These are phyloP conservation scores for Carposina sasakii DNA, from an alignment of 1,140 invertebrate species.

Conservation along the genomic window DNA sequence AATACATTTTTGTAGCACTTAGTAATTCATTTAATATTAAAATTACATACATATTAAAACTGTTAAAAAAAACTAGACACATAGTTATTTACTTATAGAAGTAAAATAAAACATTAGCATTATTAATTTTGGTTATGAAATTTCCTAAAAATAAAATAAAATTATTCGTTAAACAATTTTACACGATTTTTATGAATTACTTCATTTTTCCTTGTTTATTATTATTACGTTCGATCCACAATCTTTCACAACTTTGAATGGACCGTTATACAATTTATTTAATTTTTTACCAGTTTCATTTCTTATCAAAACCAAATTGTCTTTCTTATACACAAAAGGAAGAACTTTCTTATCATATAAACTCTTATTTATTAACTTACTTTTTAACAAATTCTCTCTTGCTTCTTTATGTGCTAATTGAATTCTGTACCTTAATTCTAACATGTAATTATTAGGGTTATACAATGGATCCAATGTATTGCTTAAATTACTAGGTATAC, in stretches of 20 bases:
- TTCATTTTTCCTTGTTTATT: background rate
- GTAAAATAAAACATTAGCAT: background rate
- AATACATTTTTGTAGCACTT: background rate
- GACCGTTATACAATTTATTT: background rate
- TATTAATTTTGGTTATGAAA: background rate
- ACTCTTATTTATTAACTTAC: background rate
- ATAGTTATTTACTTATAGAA: background rate
- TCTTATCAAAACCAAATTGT: background rate
- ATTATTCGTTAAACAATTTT: background rate
- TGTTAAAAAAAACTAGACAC: no score
- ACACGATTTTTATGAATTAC: background rate
- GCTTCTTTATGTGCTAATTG: slow-evolving; percentile 3
- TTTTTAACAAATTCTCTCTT: background rate
- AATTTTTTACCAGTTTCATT: slow-evolving; percentile 1
- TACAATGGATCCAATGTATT: slow-evolving; percentile 3
- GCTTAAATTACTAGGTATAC: background rate
- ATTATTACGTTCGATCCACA: background rate
- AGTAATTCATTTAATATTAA: background rate
- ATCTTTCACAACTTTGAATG: background rate
- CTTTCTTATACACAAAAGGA: background rate
- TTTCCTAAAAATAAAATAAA: background rate
- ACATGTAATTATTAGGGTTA: background rate
- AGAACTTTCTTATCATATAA: background rate
- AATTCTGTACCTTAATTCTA: slow-evolving; percentile 6
- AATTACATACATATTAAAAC: background rate